Conservation (phyloP, 2,113 vertebrate genomes). For the Smithornis capensis region DNA sequence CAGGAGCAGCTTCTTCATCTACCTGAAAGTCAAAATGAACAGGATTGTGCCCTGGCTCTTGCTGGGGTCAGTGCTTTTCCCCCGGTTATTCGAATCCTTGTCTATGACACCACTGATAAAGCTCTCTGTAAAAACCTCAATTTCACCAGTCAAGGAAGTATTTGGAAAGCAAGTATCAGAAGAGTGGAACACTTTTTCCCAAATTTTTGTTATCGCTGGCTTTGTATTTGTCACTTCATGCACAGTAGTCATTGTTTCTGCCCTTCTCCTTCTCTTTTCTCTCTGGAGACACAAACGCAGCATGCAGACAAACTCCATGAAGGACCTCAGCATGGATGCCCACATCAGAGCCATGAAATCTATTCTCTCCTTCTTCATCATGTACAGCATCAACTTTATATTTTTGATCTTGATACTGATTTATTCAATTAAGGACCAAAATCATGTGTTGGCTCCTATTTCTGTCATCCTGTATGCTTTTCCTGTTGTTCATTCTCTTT, state of each 20-base stretch:
- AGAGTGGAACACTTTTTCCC: too few species aligned
- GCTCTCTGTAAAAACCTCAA: too few species aligned
- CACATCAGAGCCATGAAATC: slow-evolving; percentile 7
- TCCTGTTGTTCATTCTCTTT: not conserved
- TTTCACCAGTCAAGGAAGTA: too few species aligned
- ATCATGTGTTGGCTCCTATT: accelerated
- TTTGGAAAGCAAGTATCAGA: too few species aligned
- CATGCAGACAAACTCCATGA: not conserved
- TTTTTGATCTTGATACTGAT: not conserved
- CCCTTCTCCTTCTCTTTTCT: not conserved
- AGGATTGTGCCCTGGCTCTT: too few species aligned
- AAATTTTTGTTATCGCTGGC: too few species aligned
- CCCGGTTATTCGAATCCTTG: too few species aligned
- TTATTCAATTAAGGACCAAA: accelerated
- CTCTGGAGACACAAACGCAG: not conserved
- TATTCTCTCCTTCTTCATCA: not conserved
- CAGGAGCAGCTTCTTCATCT: too few species aligned
- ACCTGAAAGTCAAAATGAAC: too few species aligned
- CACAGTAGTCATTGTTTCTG: not conserved
- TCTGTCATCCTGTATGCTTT: not conserved
- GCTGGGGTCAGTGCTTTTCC: too few species aligned
- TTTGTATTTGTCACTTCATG: not conserved
- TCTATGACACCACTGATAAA: too few species aligned
- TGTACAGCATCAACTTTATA: not conserved
- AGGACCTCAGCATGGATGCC: not conserved